Conservation (phyloP, 35 echinoderm and acorn worm species). For the Patiria miniata region DNA sequence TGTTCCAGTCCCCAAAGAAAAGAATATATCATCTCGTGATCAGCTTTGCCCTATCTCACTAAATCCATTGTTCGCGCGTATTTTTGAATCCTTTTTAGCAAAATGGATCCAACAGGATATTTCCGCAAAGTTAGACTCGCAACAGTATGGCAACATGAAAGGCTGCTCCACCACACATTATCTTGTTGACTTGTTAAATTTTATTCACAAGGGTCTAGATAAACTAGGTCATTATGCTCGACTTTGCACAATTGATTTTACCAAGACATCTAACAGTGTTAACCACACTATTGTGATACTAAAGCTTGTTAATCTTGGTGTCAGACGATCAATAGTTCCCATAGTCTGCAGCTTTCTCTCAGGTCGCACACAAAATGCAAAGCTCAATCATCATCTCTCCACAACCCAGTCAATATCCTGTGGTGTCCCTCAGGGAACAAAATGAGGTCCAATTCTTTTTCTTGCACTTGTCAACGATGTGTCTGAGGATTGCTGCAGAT, state of each 20-base stretch:
- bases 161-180: constrained; percentile 12
- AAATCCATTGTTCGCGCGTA: constrained; percentile 7
- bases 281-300: not conserved
- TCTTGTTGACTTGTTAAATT: not conserved
- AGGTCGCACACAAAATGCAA: no score
- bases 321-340: constrained; percentile 6
- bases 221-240: not conserved
- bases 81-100: constrained; percentile 29
- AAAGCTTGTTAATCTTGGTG: not conserved
- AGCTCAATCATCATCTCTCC: not conserved
- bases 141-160: constrained; percentile 22
- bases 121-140: not conserved
- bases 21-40: not conserved
- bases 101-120: constrained; percentile 37
- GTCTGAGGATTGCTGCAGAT: constrained; percentile 3
- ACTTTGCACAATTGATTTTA: not conserved
- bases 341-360: not conserved
- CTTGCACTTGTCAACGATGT: constrained; percentile 30
- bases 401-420: not conserved
- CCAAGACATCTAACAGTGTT: not conserved
- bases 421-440: constrained; percentile 31
- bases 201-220: not conserved
- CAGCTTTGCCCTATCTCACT: constrained; percentile 17
- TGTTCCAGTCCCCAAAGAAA: constrained; percentile 22
- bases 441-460: constrained; percentile 38